A percentile compares a stretch with the other conserved stretches of the same genome.
Evolutionary conservation across 2,113 vertebrate species (phyloP).

Genomic region (Hiodon alosoides): DNA sequence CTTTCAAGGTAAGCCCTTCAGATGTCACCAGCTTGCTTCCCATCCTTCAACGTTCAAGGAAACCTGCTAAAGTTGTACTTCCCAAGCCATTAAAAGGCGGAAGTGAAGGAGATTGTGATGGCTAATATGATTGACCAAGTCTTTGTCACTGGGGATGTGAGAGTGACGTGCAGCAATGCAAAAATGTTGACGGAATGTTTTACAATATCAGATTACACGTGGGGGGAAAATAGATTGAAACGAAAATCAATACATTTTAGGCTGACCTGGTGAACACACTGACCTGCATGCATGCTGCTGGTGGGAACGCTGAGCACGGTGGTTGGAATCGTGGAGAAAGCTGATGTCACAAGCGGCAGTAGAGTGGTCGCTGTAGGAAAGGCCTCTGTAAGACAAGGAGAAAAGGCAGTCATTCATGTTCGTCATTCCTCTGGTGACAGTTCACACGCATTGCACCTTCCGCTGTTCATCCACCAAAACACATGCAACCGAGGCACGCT

Average conservation of each 20-base stretch:
- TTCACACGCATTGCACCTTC: not conserved
- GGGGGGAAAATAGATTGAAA: not conserved
- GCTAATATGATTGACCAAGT: not conserved
- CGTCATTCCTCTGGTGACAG: not conserved
- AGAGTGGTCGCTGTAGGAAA: not conserved
- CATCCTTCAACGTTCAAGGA: no score
- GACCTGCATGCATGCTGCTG: not conserved
- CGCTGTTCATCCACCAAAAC: not conserved
- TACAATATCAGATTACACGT: not conserved
- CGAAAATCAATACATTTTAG: not conserved
- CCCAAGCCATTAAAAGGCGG: no score
- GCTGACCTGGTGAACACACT: not conserved
- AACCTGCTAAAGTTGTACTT: no score
- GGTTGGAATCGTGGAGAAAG: not conserved
- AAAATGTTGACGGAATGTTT: not conserved
- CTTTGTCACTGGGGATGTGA: not conserved
- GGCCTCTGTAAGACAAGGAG: not conserved
- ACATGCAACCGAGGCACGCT: not conserved
- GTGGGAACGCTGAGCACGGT: not conserved
- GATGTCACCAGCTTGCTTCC: no score
- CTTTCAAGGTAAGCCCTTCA: no score
- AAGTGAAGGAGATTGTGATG: no score
- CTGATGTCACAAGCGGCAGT: not conserved
- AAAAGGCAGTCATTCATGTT: not conserved
- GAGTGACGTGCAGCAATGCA: not conserved